These are phyloP conservation scores for Coregonus ussuriensis DNA, from an alignment of 2,797 vertebrate genomes.

Conservation along the genomic window DNA sequence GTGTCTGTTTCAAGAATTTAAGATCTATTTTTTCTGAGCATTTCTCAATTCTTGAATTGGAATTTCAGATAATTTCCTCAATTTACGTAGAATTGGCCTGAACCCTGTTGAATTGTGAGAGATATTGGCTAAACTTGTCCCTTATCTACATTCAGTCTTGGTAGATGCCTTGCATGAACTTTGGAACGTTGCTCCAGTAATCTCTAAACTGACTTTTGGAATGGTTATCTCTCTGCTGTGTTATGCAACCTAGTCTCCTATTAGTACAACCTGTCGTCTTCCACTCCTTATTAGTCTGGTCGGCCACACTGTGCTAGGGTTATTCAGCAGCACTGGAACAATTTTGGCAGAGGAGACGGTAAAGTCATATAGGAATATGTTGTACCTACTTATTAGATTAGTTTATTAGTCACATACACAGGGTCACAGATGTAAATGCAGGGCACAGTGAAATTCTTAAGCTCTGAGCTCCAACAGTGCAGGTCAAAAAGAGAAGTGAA, in stretches of 20 bases:
- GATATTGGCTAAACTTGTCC: constrained; percentile 1
- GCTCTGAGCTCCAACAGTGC: too few species aligned
- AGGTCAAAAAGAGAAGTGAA: too few species aligned
- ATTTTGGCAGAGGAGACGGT: not conserved
- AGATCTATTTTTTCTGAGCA: not conserved
- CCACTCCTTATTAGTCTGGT: not conserved
- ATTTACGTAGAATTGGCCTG: not conserved
- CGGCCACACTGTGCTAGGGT: not conserved
- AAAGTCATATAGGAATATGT: not conserved
- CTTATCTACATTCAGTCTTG: constrained; percentile 43
- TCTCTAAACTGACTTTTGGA: constrained; percentile 54
- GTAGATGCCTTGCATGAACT: constrained; percentile 56
- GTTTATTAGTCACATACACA: too few species aligned
- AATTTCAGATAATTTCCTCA: not conserved
- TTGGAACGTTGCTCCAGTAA: constrained; percentile 58
- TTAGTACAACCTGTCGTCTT: constrained; percentile 46
- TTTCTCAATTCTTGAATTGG: not conserved
- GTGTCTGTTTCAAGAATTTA: not conserved
- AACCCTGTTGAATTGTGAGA: not conserved
- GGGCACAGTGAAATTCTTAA: too few species aligned
- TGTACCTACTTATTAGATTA: not conserved
- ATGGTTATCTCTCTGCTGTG: constrained; percentile 45
- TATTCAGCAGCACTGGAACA: not conserved
- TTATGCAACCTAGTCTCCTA: constrained; percentile 55
- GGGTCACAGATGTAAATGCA: too few species aligned